phyloP scores from a whole-genome alignment of 92 coral and sea anemone genomes.

The Anthopleura xanthogrammica region DNA sequence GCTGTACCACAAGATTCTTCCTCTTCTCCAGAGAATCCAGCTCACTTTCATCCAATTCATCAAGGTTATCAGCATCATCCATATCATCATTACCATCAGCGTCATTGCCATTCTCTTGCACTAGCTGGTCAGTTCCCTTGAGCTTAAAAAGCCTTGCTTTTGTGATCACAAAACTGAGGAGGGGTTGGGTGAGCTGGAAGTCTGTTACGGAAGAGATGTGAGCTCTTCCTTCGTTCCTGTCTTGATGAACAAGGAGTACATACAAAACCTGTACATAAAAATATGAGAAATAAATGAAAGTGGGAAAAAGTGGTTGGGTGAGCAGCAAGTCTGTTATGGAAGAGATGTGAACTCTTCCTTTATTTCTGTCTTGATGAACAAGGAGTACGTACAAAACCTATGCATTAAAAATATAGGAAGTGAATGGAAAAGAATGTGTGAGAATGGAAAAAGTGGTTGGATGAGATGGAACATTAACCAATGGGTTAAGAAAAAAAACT shows the following conservation, averaged over 20 bases:
- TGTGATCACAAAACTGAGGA: conserved; percentile 85
- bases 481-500: too few species aligned
- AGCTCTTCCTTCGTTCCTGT: conserved; percentile 84
- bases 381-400: background rate
- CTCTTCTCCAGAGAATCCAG: conserved; percentile 42
- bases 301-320: conserved; percentile 40
- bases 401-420: too few species aligned
- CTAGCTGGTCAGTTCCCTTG: conserved; percentile 49
- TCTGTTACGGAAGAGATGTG: conserved; percentile 91
- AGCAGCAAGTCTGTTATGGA: conserved; percentile 85
- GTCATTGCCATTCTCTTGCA: conserved; percentile 68
- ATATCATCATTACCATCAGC: conserved; percentile 49
- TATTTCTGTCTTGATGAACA: conserved; percentile 22
- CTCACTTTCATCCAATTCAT: conserved; percentile 57
- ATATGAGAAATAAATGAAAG: background rate
- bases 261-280: conserved; percentile 60
- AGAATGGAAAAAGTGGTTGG: background rate
- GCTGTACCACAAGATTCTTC: conserved; percentile 69
- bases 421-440: background rate
- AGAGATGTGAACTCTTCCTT: conserved; percentile 84
- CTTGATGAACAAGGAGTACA: conserved; percentile 85
- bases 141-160: conserved; percentile 82
- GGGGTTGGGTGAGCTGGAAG: conserved; percentile 91
- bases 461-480: too few species aligned
- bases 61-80: conserved; percentile 43